phyloP scores from a whole-genome alignment of 2,113 vertebrate genomes.

The Apeltes quadracus region DNA sequence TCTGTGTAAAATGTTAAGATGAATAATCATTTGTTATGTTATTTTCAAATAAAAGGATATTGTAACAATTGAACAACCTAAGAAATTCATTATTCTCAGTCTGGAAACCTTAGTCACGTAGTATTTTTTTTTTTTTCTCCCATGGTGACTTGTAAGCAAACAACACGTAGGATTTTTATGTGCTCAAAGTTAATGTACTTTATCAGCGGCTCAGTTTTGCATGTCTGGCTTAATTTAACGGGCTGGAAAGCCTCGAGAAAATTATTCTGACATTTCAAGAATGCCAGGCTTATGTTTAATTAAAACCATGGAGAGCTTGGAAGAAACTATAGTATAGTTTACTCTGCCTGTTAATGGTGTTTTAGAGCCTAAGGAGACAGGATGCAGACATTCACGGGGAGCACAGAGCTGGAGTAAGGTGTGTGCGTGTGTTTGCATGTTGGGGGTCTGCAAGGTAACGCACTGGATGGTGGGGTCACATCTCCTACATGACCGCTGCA shows the following conservation, averaged over 20 bases:
- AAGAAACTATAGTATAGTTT: constrained; percentile 18
- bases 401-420: constrained; percentile 50
- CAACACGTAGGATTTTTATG: constrained; percentile 38
- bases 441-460: constrained; percentile 37
- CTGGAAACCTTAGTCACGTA: background rate
- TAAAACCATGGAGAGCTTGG: constrained; percentile 35
- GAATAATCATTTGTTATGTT: background rate
- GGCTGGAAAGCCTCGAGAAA: constrained; percentile 64
- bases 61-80: background rate
- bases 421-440: no score
- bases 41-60: background rate
- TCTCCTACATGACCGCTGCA: constrained; percentile 43
- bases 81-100: background rate
- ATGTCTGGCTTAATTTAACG: constrained; percentile 70
- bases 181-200: constrained; percentile 71
- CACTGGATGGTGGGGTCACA: constrained; percentile 27
- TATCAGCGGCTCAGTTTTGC: constrained; percentile 71
- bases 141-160: constrained; percentile 47
- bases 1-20: background rate
- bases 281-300: constrained; percentile 57
- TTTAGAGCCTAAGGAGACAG: constrained; percentile 51
- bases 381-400: constrained; percentile 36
- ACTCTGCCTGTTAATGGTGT: constrained; percentile 59
- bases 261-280: constrained; percentile 74
- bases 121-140: constrained; percentile 17